phyloP scores from a whole-genome alignment of 2,797 vertebrate species.

The Linurgus olivaceus region DNA sequence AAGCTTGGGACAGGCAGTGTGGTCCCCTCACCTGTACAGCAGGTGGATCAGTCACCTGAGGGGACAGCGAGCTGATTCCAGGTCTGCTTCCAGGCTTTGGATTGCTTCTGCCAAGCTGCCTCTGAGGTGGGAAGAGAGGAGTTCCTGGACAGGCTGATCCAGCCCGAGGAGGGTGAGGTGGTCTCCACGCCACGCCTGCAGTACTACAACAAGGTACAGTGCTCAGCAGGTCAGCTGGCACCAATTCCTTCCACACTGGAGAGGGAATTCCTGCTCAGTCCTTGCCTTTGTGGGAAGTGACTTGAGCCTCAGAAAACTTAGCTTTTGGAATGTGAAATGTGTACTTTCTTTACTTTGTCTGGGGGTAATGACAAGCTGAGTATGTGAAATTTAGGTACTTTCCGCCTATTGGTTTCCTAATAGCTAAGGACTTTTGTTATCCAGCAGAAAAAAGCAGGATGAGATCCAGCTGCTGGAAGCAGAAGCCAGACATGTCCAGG shows the following conservation, averaged over 20 bases:
- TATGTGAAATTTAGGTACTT: neutral
- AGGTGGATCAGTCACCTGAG: neutral
- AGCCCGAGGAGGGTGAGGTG: constrained; percentile 81
- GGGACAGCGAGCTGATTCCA: neutral
- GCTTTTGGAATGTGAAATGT: neutral
- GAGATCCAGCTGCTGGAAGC: neutral
- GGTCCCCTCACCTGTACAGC: neutral
- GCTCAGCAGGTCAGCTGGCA: neutral
- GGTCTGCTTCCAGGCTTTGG: constrained; percentile 82
- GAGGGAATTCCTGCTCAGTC: neutral
- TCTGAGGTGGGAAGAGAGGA: constrained; percentile 92
- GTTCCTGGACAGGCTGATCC: constrained; percentile 86
- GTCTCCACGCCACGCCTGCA: constrained; percentile 79
- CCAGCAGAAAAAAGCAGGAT: neutral
- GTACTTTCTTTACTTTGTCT: neutral
- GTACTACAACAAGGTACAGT: constrained; percentile 89
- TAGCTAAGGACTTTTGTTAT: neutral
- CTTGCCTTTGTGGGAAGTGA: neutral
- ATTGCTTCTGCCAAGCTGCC: constrained; percentile 89
- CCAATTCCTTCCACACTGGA: fast-evolving
- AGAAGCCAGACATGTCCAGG: neutral
- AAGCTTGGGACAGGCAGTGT: neutral
- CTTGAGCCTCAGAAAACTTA: neutral
- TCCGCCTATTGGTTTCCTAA: neutral
- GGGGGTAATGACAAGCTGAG: neutral